phyloP scores from a whole-genome alignment of 2,113 vertebrate species.

The Electrona antarctica region DNA sequence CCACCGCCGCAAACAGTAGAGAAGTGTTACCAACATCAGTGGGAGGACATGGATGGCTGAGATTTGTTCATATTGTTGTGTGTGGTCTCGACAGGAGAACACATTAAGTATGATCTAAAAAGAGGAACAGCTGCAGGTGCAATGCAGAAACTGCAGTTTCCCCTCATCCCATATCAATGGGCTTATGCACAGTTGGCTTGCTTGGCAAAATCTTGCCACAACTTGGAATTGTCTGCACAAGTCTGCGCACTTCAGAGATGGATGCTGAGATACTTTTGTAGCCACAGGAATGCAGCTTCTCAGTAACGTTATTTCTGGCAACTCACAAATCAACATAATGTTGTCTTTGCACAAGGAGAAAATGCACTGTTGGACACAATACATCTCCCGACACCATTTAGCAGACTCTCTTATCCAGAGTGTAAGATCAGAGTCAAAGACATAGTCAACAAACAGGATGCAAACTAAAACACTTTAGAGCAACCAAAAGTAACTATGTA shows the following conservation, averaged over 20 bases:
- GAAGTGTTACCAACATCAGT: no score
- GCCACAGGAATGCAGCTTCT: not conserved
- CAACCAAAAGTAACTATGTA: no score
- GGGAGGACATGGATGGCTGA: no score
- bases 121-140: slow-evolving; percentile 52
- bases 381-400: not conserved
- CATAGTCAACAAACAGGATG: no score
- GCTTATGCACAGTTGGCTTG: not conserved
- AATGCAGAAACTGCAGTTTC: slow-evolving; percentile 21
- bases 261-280: not conserved
- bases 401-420: no score
- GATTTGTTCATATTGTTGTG: no score
- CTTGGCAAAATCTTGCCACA: slow-evolving; percentile 34
- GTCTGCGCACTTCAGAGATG: not conserved
- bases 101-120: slow-evolving; percentile 15
- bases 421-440: no score
- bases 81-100: no score
- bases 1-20: no score
- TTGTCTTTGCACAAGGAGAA: not conserved
- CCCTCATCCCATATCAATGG: slow-evolving; percentile 18
- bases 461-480: no score
- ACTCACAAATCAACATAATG: not conserved
- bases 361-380: not conserved
- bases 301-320: not conserved
- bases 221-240: not conserved